These are phyloP conservation scores for Cydia amplana DNA, from an alignment of 1,140 invertebrate species.

Conservation along the genomic window DNA sequence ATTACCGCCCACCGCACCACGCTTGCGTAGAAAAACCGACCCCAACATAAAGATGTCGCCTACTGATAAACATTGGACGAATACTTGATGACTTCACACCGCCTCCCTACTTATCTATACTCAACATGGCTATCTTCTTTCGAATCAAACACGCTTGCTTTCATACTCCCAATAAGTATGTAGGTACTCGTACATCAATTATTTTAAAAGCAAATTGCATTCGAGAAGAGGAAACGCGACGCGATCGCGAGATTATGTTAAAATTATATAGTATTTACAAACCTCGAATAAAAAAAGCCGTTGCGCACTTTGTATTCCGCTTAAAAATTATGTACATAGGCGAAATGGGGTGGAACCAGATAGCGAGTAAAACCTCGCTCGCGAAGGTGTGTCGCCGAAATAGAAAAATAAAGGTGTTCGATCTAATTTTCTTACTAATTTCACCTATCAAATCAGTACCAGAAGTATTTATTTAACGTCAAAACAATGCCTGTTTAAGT, in stretches of 20 bases:
- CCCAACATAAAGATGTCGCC: constrained; percentile 66
- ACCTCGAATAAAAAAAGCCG: neutral
- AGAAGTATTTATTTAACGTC: too few relatives aligned
- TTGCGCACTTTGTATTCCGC: neutral
- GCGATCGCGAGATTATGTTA: neutral
- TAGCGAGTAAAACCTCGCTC: too few relatives aligned
- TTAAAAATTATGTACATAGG: too few relatives aligned
- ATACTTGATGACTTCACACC: constrained; percentile 61
- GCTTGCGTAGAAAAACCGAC: constrained; percentile 70
- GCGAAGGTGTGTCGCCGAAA: too few relatives aligned
- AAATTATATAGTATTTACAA: constrained; percentile 12
- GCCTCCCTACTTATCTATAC: constrained; percentile 40
- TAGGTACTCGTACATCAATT: neutral
- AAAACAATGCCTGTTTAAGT: too few relatives aligned
- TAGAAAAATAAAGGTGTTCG: too few relatives aligned
- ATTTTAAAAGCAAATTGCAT: neutral
- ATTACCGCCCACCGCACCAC: constrained; percentile 70
- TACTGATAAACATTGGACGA: constrained; percentile 63
- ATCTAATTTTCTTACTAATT: too few relatives aligned
- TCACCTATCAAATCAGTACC: too few relatives aligned
- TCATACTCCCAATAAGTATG: constrained; percentile 42
- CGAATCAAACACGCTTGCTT: constrained; percentile 50
- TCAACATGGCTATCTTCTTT: constrained; percentile 58
- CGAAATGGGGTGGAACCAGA: too few relatives aligned
- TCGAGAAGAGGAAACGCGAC: constrained; percentile 43